Percentiles rank a stretch among this genome's conserved stretches.
phyloP scores from a whole-genome alignment of 2,888 invertebrate genomes.

The Germaria angustata region DNA sequence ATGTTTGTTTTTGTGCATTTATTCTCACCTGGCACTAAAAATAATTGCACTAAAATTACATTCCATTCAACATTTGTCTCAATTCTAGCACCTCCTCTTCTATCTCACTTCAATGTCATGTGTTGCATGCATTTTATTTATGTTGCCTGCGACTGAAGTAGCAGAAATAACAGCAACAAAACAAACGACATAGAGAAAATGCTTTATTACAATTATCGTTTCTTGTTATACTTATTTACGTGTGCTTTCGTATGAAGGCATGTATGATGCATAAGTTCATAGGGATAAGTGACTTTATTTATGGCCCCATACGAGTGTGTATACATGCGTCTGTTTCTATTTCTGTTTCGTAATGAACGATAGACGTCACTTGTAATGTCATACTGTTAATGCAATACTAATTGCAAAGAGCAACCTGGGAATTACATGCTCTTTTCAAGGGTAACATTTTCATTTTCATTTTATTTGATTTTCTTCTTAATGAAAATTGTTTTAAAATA shows the following conservation, averaged over 20 bases:
- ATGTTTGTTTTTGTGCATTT: conserved; percentile 19
- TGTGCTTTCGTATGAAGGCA: not conserved
- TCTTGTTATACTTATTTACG: not conserved
- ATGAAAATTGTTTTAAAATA: conserved; percentile 30
- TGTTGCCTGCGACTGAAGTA: conserved; percentile 1
- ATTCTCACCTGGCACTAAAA: conserved; percentile 62
- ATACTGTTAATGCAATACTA: conserved; percentile 69
- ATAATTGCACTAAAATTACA: conserved; percentile 61
- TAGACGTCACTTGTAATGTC: conserved; percentile 67
- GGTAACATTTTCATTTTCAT: conserved; percentile 55
- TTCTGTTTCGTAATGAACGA: conserved; percentile 64
- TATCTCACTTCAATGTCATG: conserved; percentile 38
- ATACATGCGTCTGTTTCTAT: not conserved
- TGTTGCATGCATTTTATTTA: conserved; percentile 45
- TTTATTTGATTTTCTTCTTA: conserved; percentile 29
- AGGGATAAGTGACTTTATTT: conserved; percentile 50
- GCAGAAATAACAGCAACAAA: not conserved
- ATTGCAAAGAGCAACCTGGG: conserved; percentile 65
- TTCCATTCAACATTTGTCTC: conserved; percentile 47
- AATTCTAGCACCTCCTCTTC: conserved; percentile 3
- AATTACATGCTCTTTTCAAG: conserved; percentile 61
- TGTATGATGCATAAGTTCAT: conserved; percentile 65
- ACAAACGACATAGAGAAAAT: conserved; percentile 22
- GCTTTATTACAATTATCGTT: conserved; percentile 50
- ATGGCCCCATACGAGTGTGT: not conserved